A percentile compares a stretch with the other conserved stretches of the same genome.
phyloP scores from a whole-genome alignment of 2,113 vertebrate genomes.

The Melanostigma gelatinosum region DNA sequence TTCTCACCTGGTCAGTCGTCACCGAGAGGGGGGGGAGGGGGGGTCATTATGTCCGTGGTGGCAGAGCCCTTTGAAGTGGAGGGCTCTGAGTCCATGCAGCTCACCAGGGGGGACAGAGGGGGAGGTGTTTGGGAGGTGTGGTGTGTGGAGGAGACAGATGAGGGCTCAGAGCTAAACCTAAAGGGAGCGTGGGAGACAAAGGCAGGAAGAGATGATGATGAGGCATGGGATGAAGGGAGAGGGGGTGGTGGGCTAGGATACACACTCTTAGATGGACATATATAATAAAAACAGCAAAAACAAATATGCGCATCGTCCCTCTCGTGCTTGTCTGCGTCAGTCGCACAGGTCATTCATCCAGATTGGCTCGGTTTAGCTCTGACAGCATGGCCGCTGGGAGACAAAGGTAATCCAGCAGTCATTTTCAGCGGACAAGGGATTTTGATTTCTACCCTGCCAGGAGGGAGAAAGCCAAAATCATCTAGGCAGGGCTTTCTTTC shows the following conservation, averaged over 20 bases:
- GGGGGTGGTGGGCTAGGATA: background rate
- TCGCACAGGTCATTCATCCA: slow-evolving; percentile 48
- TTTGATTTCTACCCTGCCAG: slow-evolving; percentile 65
- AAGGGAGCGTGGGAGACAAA: slow-evolving; percentile 65
- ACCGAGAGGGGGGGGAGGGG: too few species aligned
- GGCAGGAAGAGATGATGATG: slow-evolving; percentile 48
- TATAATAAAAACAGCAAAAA: slow-evolving; percentile 37
- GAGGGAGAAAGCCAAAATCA: slow-evolving; percentile 60
- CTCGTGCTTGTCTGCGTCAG: slow-evolving; percentile 3
- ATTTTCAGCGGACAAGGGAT: slow-evolving; percentile 71
- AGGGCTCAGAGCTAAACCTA: too few species aligned
- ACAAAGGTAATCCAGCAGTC: slow-evolving; percentile 71
- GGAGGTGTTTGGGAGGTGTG: too few species aligned
- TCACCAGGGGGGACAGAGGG: too few species aligned
- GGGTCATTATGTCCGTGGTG: too few species aligned
- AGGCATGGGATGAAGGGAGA: background rate
- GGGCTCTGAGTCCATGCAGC: too few species aligned
- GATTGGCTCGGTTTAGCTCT: slow-evolving; percentile 33
- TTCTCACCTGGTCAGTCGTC: too few species aligned
- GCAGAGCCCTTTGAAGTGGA: too few species aligned
- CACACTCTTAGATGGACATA: background rate
- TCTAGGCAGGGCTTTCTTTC: slow-evolving; percentile 38
- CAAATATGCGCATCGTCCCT: background rate
- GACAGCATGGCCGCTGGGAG: slow-evolving; percentile 52
- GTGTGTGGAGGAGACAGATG: too few species aligned